Percentiles rank a stretch among this genome's conserved stretches.
phyloP scores from a whole-genome alignment of 2,113 vertebrate species.

The Talpa occidentalis region DNA sequence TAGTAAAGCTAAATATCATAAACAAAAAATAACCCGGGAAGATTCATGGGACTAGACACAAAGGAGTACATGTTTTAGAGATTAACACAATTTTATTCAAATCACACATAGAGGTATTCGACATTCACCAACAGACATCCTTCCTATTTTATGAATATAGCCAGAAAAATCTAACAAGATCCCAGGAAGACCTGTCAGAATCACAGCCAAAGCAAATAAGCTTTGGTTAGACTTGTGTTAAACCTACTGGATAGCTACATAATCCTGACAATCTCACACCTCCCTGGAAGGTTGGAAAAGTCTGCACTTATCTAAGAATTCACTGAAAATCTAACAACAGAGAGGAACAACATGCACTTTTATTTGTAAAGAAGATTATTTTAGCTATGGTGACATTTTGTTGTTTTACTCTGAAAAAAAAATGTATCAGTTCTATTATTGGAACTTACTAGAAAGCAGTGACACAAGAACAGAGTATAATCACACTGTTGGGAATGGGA shows the following conservation, averaged over 20 bases:
- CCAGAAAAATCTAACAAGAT: constrained; percentile 66
- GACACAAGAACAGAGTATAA: neutral
- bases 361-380: neutral
- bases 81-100: constrained; percentile 67
- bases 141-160: constrained; percentile 56
- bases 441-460: neutral
- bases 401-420: neutral
- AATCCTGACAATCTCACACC: neutral
- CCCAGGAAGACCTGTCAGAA: constrained; percentile 56
- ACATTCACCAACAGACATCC: constrained; percentile 50
- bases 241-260: neutral
- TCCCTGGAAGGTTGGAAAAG: neutral
- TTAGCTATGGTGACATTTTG: neutral
- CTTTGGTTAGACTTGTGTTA: neutral
- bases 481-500: neutral
- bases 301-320: neutral
- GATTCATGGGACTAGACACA: neutral
- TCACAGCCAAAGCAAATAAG: constrained; percentile 69
- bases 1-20: neutral
- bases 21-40: neutral
- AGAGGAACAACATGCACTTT: neutral
- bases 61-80: constrained; percentile 32
- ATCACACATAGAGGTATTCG: constrained; percentile 51
- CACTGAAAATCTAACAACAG: neutral
- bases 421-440: neutral